Percentiles rank a stretch among this genome's conserved stretches.
These are phyloP conservation scores for Plestiodon gilberti DNA, from an alignment of 2,113 vertebrate species.

Conservation along the genomic window DNA sequence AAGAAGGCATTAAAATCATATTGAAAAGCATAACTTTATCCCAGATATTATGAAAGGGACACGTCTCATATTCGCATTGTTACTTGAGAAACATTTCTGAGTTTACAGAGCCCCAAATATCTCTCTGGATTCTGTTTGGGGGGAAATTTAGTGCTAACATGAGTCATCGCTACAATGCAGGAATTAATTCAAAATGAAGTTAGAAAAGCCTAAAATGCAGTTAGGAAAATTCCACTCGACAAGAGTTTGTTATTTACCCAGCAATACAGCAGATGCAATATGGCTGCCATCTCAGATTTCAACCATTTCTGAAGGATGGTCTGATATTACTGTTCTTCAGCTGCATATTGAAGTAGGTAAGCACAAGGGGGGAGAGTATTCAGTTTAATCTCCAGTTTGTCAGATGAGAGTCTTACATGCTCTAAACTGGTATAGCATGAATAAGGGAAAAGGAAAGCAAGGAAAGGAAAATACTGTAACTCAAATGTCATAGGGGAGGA, in stretches of 20 bases:
- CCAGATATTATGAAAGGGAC: no score
- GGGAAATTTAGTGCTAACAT: neutral
- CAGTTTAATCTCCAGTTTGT: neutral
- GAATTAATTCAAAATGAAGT: neutral
- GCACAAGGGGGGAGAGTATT: neutral
- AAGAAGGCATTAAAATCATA: no score
- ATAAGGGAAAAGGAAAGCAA: neutral
- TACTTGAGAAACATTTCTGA: no score
- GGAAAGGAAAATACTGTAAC: neutral
- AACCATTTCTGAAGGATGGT: neutral
- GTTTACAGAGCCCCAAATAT: neutral
- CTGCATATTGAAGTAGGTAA: neutral
- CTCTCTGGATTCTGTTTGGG: neutral
- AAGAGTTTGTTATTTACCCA: no score
- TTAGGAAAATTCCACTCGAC: no score
- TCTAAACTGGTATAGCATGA: neutral
- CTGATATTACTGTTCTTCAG: neutral
- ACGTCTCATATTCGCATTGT: no score
- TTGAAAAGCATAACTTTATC: no score
- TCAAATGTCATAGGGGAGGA: neutral
- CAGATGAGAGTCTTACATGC: neutral
- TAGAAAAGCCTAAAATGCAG: neutral
- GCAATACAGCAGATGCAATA: neutral
- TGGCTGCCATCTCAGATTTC: neutral
- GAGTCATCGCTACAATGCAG: neutral